A percentile compares a stretch with the other conserved stretches of the same genome.
Conservation (phyloP, 2,113 vertebrate genomes). For the Oenanthe oenanthe region DNA sequence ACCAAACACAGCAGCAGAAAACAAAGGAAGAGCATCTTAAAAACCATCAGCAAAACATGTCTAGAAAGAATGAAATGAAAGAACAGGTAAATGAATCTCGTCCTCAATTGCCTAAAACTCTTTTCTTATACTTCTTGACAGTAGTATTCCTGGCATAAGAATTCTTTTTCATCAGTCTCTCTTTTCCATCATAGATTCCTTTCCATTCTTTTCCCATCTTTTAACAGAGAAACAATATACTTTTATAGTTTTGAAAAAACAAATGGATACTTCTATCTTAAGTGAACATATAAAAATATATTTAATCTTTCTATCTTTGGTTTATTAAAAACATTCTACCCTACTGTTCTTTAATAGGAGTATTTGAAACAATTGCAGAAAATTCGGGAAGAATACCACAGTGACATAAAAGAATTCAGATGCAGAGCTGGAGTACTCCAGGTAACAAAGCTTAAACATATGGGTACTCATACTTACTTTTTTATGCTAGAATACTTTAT, state of each 20-base stretch:
- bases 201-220: neutral
- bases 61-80: conserved; percentile 70
- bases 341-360: conserved; percentile 74
- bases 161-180: neutral
- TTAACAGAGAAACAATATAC: neutral
- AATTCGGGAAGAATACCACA: conserved; percentile 87
- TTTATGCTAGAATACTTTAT: neutral
- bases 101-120: neutral
- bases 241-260: neutral
- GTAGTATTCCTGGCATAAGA: neutral
- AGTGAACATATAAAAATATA: neutral
- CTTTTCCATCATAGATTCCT: neutral
- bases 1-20: conserved; percentile 29
- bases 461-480: neutral
- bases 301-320: neutral
- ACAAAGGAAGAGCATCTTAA: conserved; percentile 12
- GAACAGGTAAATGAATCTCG: conserved; percentile 63
- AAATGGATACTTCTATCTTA: neutral
- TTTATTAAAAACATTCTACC: neutral
- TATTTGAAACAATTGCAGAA: conserved; percentile 84
- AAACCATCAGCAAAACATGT: neutral
- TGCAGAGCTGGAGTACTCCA: conserved; percentile 73
- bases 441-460: conserved; percentile 67
- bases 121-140: neutral
- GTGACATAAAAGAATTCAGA: conserved; percentile 79